Conservation (phyloP, 2,113 vertebrate genomes). For the Rhizomys pruinosus region DNA sequence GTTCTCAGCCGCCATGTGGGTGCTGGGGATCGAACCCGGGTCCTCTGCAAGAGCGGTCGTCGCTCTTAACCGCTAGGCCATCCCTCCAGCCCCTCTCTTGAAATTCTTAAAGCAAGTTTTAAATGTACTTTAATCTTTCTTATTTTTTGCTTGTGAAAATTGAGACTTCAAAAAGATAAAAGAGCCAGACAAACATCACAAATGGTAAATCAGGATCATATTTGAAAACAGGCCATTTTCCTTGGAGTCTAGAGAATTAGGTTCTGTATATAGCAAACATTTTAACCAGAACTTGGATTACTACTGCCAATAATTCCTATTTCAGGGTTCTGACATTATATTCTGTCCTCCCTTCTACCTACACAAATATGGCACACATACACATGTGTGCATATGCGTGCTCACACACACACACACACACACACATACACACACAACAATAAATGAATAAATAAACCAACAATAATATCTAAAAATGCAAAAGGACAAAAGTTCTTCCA, state of each 20-base stretch:
- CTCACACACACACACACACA: background rate
- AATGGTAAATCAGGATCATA: background rate
- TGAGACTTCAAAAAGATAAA: background rate
- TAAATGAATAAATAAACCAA: no score
- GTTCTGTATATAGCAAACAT: background rate
- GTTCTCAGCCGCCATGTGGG: no score
- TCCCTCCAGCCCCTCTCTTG: no score
- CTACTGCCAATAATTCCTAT: no score
- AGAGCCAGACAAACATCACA: background rate
- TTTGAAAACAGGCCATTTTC: background rate
- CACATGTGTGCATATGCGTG: background rate
- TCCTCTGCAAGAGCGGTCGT: no score
- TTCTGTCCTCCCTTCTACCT: background rate
- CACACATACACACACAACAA: no score
- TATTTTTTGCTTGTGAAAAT: background rate
- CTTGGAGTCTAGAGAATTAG: background rate
- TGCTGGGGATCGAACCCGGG: no score
- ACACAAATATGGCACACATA: background rate
- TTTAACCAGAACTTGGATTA: background rate
- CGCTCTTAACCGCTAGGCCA: no score
- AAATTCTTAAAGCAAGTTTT: slow-evolving; percentile 11
- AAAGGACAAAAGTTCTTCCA: background rate
- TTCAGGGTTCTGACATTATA: background rate
- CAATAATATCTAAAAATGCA: background rate
- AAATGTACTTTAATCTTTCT: background rate